These are phyloP conservation scores for Seison nebaliae DNA, from an alignment of 1,140 invertebrate species.

Conservation along the genomic window DNA sequence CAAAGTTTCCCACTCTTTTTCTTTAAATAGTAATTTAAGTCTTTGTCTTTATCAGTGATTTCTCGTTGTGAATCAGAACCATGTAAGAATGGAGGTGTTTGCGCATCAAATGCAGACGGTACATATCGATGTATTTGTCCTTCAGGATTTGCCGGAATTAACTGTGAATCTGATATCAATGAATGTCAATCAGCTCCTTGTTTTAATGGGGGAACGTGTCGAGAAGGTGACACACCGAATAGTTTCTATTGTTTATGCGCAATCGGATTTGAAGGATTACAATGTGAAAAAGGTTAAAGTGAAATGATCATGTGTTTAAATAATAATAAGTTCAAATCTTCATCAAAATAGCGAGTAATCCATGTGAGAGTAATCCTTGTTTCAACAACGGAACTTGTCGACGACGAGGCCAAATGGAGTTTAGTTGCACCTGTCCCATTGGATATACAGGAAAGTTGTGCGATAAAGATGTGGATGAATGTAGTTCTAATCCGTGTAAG, in stretches of 20 bases:
- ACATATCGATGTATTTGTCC: slow-evolving; percentile 18
- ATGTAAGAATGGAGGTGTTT: slow-evolving; percentile 11
- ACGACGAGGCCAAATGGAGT: too few species aligned
- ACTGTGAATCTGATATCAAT: slow-evolving; percentile 7
- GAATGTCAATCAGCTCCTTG: slow-evolving; percentile 2
- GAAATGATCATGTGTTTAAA: too few species aligned
- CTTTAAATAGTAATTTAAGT: neutral
- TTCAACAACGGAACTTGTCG: slow-evolving; percentile 10
- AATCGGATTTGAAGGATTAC: neutral
- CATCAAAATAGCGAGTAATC: too few species aligned
- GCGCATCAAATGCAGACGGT: slow-evolving; percentile 6
- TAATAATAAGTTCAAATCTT: too few species aligned
- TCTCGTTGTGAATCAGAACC: slow-evolving; percentile 5
- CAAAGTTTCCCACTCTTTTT: neutral
- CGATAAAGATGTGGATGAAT: slow-evolving; percentile 11
- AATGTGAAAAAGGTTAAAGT: slow-evolving; percentile 5
- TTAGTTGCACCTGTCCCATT: too few species aligned
- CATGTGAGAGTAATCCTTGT: slow-evolving; percentile 10
- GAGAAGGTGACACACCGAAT: neutral
- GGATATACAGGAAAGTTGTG: slow-evolving; percentile 13
- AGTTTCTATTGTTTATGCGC: slow-evolving; percentile 6
- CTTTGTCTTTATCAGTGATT: neutral
- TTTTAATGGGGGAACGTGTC: slow-evolving; percentile 7
- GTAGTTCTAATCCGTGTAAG: slow-evolving; percentile 6
- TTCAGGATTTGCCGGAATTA: slow-evolving; percentile 8